Conservation (phyloP, 35 echinoderm and acorn worm species). For the Holothuria glaberrima region DNA sequence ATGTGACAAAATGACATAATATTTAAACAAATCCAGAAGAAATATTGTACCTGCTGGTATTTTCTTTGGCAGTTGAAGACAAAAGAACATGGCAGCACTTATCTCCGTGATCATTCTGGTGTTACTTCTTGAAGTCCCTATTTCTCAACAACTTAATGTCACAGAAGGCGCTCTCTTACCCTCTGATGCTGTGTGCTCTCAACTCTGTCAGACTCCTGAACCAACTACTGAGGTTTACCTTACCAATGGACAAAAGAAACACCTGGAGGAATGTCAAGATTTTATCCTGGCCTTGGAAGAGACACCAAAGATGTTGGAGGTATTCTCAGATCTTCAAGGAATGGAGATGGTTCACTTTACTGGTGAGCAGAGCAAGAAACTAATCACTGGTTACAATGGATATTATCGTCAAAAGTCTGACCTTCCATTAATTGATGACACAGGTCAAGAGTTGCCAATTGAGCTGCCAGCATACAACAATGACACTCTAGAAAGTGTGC, state of each 20-base stretch:
- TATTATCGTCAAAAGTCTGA: slow-evolving; percentile 35
- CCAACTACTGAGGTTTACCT: slow-evolving; percentile 58
- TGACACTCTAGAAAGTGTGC: background rate
- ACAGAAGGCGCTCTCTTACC: background rate
- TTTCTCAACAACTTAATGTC: no score
- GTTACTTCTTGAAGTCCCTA: no score
- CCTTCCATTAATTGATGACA: slow-evolving; percentile 11
- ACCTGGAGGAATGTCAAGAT: slow-evolving; percentile 28
- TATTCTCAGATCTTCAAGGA: slow-evolving; percentile 46
- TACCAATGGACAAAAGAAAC: slow-evolving; percentile 33
- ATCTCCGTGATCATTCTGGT: no score
- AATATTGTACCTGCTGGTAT: no score
- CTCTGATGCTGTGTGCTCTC: background rate
- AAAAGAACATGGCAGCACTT: no score
- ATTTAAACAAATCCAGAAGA: no score
- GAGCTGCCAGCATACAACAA: background rate
- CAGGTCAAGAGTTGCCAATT: background rate
- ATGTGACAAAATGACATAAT: no score
- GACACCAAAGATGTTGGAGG: slow-evolving; percentile 49
- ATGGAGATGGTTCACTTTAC: slow-evolving; percentile 46
- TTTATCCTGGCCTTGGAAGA: slow-evolving; percentile 48
- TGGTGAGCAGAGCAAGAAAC: slow-evolving; percentile 31
- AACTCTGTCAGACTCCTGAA: background rate
- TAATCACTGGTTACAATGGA: slow-evolving; percentile 49
- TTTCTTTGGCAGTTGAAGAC: no score